phyloP scores from a whole-genome alignment of 2,113 vertebrate species.

The Syngnathus scovelli region DNA sequence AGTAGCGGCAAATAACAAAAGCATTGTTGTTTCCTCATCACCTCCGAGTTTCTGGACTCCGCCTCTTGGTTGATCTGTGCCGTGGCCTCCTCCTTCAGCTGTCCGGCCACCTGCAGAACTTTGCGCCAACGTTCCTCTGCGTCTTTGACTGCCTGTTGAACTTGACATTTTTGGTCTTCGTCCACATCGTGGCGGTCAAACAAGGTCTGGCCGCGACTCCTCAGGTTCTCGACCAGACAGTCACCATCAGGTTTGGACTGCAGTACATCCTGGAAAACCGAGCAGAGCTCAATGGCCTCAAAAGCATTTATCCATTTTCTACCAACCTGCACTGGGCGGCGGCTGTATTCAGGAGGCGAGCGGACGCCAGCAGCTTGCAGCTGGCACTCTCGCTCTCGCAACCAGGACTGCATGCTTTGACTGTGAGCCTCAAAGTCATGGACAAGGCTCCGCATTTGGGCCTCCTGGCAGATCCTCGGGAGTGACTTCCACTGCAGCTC shows the following conservation, averaged over 20 bases:
- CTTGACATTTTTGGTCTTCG: background rate
- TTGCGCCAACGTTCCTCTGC: conserved; percentile 3
- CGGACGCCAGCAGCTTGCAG: conserved; percentile 40
- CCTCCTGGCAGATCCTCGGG: conserved; percentile 36
- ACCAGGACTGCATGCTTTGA: conserved; percentile 47
- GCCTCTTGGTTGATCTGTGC: background rate
- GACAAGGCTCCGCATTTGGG: conserved; percentile 30
- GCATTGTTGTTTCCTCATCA: background rate
- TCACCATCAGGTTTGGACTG: conserved; percentile 3
- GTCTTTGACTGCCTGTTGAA: conserved; percentile 3
- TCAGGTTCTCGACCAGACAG: conserved; percentile 7
- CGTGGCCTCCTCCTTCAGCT: background rate
- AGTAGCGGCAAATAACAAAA: too few relatives aligned
- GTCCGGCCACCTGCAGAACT: background rate
- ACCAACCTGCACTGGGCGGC: conserved; percentile 47
- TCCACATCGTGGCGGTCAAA: background rate
- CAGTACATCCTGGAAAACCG: background rate
- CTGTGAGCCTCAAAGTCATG: conserved; percentile 54
- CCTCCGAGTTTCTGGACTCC: background rate
- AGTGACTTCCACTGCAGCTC: conserved; percentile 59
- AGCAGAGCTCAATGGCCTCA: background rate
- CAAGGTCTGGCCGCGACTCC: conserved; percentile 4
- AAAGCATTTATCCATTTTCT: background rate
- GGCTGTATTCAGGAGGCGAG: conserved; percentile 28
- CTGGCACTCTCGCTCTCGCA: conserved; percentile 46